These are phyloP conservation scores for Colinus virginianus DNA, from an alignment of 2,113 vertebrate species.

Conservation along the genomic window DNA sequence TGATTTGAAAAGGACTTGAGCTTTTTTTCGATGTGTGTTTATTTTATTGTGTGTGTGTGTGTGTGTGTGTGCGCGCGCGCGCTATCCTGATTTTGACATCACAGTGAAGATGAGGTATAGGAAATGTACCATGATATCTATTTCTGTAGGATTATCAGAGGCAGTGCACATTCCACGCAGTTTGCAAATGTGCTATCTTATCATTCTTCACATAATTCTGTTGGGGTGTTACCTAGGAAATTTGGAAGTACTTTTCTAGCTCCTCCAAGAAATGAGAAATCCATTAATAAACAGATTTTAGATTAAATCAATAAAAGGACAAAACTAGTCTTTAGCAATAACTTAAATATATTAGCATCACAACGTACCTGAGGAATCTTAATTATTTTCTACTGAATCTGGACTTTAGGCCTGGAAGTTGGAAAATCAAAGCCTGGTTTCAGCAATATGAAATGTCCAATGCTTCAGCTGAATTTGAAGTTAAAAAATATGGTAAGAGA, in stretches of 20 bases:
- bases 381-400: slow-evolving; percentile 25
- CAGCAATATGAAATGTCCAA: slow-evolving; percentile 57
- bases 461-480: slow-evolving; percentile 75
- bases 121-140: not conserved
- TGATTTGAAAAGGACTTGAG: not conserved
- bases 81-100: not conserved
- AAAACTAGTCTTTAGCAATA: not conserved
- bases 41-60: not conserved
- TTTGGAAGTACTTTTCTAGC: not conserved
- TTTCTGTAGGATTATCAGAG: not conserved
- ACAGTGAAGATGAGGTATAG: not conserved
- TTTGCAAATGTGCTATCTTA: not conserved
- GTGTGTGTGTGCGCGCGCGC: not conserved
- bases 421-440: slow-evolving; percentile 77
- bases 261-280: not conserved
- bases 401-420: slow-evolving; percentile 73
- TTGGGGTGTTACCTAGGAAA: not conserved
- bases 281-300: not conserved
- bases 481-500: slow-evolving; percentile 75
- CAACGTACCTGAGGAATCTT: not conserved
- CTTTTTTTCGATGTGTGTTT: not conserved
- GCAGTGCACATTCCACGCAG: not conserved
- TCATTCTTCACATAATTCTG: not conserved
- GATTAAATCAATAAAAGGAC: not conserved
- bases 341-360: not conserved